Evolutionary conservation across 2,888 invertebrate species (phyloP).

Genomic region (Ashinkailepas kermadecensis): DNA sequence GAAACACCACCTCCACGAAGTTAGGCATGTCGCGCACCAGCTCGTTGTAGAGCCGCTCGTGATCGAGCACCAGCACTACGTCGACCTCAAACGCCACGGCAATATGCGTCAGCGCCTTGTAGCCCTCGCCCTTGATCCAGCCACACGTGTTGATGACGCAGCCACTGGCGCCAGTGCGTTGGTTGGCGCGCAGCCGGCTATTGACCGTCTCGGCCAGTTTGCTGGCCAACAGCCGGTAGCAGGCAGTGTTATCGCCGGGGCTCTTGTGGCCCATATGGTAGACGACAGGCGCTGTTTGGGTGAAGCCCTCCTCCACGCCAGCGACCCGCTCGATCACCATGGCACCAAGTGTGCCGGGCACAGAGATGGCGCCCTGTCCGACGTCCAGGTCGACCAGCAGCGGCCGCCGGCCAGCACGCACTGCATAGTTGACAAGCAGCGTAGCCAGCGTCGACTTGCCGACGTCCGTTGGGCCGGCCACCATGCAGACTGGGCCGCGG

Average conservation of each 20-base stretch:
- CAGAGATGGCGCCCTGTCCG: slow-evolving; percentile 84
- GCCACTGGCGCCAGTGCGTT: slow-evolving; percentile 55
- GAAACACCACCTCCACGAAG: slow-evolving; percentile 82
- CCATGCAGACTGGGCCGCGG: slow-evolving; percentile 75
- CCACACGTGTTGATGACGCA: slow-evolving; percentile 96
- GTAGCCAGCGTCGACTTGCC: slow-evolving; percentile 89
- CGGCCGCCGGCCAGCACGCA: slow-evolving; percentile 54
- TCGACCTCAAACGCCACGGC: slow-evolving; percentile 94
- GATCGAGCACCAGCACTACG: slow-evolving; percentile 88
- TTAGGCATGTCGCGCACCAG: slow-evolving; percentile 85
- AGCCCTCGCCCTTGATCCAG: slow-evolving; percentile 90
- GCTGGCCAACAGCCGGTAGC: slow-evolving; percentile 75
- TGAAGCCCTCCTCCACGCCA: slow-evolving; percentile 89
- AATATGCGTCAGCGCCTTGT: slow-evolving; percentile 73
- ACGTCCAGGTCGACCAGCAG: slow-evolving; percentile 93
- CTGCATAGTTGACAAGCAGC: slow-evolving; percentile 89
- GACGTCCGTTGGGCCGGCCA: slow-evolving; percentile 91
- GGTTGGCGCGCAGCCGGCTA: slow-evolving; percentile 71
- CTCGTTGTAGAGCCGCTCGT: slow-evolving; percentile 91
- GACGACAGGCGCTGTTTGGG: slow-evolving; percentile 82
- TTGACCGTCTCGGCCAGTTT: slow-evolving; percentile 77
- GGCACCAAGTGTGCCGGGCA: slow-evolving; percentile 87
- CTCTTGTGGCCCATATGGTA: slow-evolving; percentile 86
- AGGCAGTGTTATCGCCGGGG: slow-evolving; percentile 65
- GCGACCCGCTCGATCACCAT: slow-evolving; percentile 86